Conservation (phyloP, 2,888 invertebrate species). For the Pollenia amentaria region DNA sequence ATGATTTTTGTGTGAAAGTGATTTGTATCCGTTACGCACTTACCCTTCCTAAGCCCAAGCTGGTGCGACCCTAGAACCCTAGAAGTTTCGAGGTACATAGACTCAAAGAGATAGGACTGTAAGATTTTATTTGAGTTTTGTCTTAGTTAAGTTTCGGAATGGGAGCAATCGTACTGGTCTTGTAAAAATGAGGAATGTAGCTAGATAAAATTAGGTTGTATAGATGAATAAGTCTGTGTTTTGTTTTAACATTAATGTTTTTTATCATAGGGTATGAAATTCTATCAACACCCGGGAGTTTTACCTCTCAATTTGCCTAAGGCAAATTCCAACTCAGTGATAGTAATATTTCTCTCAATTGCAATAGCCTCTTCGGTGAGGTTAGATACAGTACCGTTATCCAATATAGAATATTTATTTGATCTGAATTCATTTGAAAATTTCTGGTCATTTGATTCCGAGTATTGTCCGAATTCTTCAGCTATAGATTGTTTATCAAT, state of each 20-base stretch:
- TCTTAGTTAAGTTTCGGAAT: conserved; percentile 65
- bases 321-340: too few relatives aligned
- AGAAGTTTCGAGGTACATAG: conserved; percentile 67
- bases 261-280: conserved; percentile 60
- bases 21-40: conserved; percentile 21
- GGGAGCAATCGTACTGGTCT: conserved; percentile 65
- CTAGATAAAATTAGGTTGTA: conserved; percentile 67
- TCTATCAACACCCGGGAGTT: conserved; percentile 42
- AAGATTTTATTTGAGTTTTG: conserved; percentile 63
- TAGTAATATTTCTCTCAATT: too few relatives aligned
- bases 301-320: too few relatives aligned
- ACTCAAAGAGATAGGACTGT: conserved; percentile 71
- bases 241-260: conserved; percentile 25
- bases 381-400: too few relatives aligned
- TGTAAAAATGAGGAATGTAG: too few relatives aligned
- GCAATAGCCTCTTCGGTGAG: too few relatives aligned
- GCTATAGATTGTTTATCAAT: conserved; percentile 2
- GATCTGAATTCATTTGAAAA: neutral
- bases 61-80: conserved; percentile 52
- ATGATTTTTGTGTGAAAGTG: conserved; percentile 34
- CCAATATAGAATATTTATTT: neutral
- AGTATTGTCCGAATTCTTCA: conserved; percentile 3
- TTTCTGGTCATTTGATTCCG: neutral
- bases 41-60: conserved; percentile 49
- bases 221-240: conserved; percentile 45